Conservation (phyloP, 2,113 vertebrate species). For the Rhabdomys dilectus region DNA sequence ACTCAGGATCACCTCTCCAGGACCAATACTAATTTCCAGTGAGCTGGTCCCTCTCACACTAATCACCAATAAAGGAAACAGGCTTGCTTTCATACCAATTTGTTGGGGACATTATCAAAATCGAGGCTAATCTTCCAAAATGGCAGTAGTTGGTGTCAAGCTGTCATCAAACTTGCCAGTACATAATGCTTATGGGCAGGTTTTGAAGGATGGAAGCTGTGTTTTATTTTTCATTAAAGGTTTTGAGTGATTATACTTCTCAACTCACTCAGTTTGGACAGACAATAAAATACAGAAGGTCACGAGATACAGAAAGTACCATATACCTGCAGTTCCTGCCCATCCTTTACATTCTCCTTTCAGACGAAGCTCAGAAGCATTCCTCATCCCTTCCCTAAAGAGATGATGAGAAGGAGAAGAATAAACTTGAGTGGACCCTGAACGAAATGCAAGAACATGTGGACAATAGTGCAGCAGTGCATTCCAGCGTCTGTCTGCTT, state of each 20-base stretch:
- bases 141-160: not conserved
- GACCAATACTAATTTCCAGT: not conserved
- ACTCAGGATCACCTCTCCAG: not conserved
- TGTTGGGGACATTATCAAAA: not conserved
- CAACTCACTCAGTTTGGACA: constrained; percentile 1
- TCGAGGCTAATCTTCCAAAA: not conserved
- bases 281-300: constrained; percentile 38
- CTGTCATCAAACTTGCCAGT: not conserved
- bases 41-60: not conserved
- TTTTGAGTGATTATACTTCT: constrained; percentile 13
- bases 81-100: not conserved
- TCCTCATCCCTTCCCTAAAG: not conserved
- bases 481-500: not conserved
- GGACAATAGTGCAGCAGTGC: not conserved
- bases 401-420: not conserved
- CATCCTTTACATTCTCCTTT: constrained; percentile 1
- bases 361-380: not conserved
- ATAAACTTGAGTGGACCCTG: not conserved
- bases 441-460: constrained; percentile 25
- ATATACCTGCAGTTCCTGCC: not conserved
- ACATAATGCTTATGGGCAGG: not conserved
- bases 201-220: not conserved
- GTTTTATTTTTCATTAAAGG: constrained; percentile 33
- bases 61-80: too few relatives aligned
- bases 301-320: not conserved